Conservation (phyloP, 2,888 invertebrate species). For the Pemphredon lugubris region DNA sequence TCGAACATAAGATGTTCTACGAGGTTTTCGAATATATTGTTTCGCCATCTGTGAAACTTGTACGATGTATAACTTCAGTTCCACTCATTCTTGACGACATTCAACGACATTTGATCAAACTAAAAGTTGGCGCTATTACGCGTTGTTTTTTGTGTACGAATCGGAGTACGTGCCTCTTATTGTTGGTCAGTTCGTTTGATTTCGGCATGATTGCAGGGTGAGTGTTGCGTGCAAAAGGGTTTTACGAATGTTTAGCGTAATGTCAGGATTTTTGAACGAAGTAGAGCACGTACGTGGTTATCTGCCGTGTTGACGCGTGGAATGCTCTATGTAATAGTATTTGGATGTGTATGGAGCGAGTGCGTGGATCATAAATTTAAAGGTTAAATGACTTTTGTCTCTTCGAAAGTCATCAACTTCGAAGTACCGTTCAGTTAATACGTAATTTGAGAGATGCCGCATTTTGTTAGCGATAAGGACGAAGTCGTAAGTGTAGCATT, state of each 20-base stretch:
- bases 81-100: no score
- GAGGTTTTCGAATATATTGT: no score
- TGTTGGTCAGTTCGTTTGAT: background rate
- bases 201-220: conserved; percentile 21
- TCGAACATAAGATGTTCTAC: no score
- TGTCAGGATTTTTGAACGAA: conserved; percentile 17
- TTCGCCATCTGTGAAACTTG: no score
- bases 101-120: no score
- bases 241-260: conserved; percentile 10
- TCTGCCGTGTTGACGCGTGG: conserved; percentile 8
- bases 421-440: conserved; percentile 6
- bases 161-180: no score
- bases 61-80: no score
- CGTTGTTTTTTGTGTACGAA: no score
- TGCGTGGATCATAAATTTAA: conserved; percentile 24
- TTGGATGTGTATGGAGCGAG: conserved; percentile 5
- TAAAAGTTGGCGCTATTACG: no score
- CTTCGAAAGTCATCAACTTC: conserved; percentile 25
- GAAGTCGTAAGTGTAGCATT: conserved; percentile 52
- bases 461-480: conserved; percentile 53
- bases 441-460: conserved; percentile 54
- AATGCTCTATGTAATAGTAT: background rate
- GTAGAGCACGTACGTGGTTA: background rate
- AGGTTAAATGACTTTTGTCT: conserved; percentile 28
- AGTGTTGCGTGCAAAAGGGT: conserved; percentile 8